Percentiles rank a stretch among this genome's conserved stretches.
Evolutionary conservation across 2,113 vertebrate genomes (phyloP).

Genomic region (Herpetotheres cachinnans): DNA sequence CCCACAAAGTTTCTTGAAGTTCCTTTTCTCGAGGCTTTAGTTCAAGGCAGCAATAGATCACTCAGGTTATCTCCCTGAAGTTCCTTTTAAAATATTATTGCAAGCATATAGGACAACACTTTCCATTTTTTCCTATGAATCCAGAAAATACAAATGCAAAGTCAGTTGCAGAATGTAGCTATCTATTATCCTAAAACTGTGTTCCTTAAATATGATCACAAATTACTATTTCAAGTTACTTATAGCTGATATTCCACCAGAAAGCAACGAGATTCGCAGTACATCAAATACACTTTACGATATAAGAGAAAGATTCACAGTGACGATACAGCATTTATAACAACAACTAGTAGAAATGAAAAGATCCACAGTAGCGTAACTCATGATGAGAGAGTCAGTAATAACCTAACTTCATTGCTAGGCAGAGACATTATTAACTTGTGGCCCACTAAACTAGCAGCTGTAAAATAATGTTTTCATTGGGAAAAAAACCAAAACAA

Average conservation of each 20-base stretch:
- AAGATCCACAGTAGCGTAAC: neutral
- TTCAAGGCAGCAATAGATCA: neutral
- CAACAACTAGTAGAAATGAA: neutral
- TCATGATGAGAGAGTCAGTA: neutral
- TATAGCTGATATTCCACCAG: neutral
- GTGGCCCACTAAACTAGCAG: slow-evolving; percentile 28
- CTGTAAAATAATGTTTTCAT: slow-evolving; percentile 54
- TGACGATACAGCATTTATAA: slow-evolving; percentile 29
- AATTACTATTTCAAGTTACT: neutral
- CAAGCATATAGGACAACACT: neutral
- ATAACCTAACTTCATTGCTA: slow-evolving; percentile 38
- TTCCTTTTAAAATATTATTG: neutral
- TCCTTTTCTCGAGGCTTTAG: neutral
- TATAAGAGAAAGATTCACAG: slow-evolving; percentile 22
- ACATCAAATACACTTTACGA: slow-evolving; percentile 14
- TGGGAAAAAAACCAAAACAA: neutral
- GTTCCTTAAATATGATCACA: neutral
- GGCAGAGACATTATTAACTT: slow-evolving; percentile 40
- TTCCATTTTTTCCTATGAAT: neutral
- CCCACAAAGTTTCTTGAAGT: neutral
- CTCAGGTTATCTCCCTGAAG: neutral
- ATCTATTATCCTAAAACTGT: neutral
- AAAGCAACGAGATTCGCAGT: neutral
- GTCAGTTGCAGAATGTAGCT: neutral
- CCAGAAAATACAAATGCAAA: neutral